Percentiles rank a stretch among this genome's conserved stretches.
These are phyloP conservation scores for Zaprionus obscuricornis DNA, from an alignment of 2,888 invertebrate genomes.

Conservation along the genomic window DNA sequence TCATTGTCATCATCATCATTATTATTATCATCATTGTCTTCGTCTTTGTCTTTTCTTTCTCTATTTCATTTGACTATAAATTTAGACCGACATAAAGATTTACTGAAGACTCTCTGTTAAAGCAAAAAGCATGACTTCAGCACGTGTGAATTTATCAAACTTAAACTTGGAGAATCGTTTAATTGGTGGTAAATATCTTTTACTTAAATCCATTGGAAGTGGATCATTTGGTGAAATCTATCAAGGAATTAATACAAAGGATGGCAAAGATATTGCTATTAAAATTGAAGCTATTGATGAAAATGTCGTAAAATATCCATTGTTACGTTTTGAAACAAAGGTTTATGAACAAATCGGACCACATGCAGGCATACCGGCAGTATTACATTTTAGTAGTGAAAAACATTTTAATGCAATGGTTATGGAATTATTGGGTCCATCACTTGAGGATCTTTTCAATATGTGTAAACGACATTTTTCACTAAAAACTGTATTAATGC, in stretches of 20 bases:
- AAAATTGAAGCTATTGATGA: slow-evolving; percentile 97
- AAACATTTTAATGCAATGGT: slow-evolving; percentile 98
- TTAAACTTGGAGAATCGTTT: slow-evolving; percentile 50
- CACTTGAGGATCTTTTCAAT: slow-evolving; percentile 98
- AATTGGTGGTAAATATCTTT: slow-evolving; percentile 60
- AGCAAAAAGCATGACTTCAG: too few relatives aligned
- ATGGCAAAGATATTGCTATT: slow-evolving; percentile 98
- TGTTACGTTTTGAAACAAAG: slow-evolving; percentile 98
- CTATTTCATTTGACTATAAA: too few relatives aligned
- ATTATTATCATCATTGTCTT: too few relatives aligned
- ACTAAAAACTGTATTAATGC: slow-evolving; percentile 99
- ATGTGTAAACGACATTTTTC: slow-evolving; percentile 99
- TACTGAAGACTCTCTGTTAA: slow-evolving; percentile 18
- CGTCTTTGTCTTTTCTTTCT: too few relatives aligned
- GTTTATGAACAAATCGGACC: slow-evolving; percentile 98
- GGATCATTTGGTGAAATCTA: slow-evolving; percentile 99
- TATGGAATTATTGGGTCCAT: slow-evolving; percentile 98
- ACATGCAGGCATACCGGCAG: slow-evolving; percentile 96
- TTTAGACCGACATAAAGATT: not conserved
- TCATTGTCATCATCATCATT: too few relatives aligned
- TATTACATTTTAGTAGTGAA: slow-evolving; percentile 96
- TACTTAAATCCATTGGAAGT: slow-evolving; percentile 84
- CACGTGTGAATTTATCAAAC: slow-evolving; percentile 31
- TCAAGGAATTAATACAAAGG: slow-evolving; percentile 93
- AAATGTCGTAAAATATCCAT: slow-evolving; percentile 99